A percentile compares a stretch with the other conserved stretches of the same genome.
Evolutionary conservation across 2,113 vertebrate genomes (phyloP).

Genomic region (Pontoporia blainvillei): DNA sequence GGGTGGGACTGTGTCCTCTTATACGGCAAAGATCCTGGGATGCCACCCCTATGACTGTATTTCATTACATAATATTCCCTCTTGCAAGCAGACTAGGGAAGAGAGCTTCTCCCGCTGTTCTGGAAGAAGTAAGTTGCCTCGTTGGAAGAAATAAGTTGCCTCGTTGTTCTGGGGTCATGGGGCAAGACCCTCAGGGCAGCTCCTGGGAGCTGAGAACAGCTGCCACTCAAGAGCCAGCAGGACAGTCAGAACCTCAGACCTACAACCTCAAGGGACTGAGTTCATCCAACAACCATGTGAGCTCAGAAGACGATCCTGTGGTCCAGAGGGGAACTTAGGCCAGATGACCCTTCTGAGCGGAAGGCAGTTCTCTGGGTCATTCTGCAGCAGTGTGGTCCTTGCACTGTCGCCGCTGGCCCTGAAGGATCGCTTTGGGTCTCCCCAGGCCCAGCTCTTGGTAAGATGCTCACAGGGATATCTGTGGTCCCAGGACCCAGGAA

Average conservation of each 20-base stretch:
- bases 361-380: background rate
- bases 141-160: background rate
- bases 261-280: background rate
- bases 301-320: background rate
- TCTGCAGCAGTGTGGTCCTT: fast-evolving
- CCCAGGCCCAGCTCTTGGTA: background rate
- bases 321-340: background rate
- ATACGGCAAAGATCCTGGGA: background rate
- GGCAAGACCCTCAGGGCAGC: too few relatives aligned
- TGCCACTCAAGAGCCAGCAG: too few relatives aligned
- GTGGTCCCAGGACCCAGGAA: too few relatives aligned
- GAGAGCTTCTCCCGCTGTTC: fast-evolving
- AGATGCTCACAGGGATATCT: fast-evolving
- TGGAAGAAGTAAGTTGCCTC: background rate
- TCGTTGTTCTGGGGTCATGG: fast-evolving
- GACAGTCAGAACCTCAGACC: too few relatives aligned
- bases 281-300: fast-evolving
- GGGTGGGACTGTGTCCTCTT: too few relatives aligned
- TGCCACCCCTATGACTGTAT: fast-evolving
- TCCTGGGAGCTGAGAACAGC: background rate
- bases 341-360: background rate
- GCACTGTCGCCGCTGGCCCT: fast-evolving
- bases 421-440: too few relatives aligned
- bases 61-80: background rate
- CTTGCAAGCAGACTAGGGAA: fast-evolving